phyloP scores from a whole-genome alignment of 2,888 invertebrate species.

The Leucoma salicis region DNA sequence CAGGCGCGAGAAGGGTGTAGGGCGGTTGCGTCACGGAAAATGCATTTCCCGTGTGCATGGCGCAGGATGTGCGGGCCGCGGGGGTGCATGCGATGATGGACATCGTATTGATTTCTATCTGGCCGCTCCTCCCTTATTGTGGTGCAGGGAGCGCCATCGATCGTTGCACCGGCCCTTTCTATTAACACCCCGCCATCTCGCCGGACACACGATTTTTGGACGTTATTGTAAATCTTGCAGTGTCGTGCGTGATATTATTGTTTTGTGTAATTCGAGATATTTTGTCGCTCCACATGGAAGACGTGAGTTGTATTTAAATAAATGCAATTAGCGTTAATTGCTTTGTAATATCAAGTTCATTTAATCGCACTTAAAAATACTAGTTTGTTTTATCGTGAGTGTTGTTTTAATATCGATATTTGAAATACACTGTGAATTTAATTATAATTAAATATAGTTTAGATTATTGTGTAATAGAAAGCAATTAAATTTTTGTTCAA shows the following conservation, averaged over 20 bases:
- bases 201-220: constrained; percentile 48
- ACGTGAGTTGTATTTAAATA: constrained; percentile 35
- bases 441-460: background rate
- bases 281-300: constrained; percentile 59
- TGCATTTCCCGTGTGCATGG: constrained; percentile 78
- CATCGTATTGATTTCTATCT: constrained; percentile 83
- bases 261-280: constrained; percentile 49
- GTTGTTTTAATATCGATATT: background rate
- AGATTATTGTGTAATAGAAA: background rate
- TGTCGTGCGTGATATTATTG: constrained; percentile 34
- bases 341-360: constrained; percentile 33
- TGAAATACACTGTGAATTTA: background rate
- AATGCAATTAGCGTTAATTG: constrained; percentile 40
- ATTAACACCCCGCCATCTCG: constrained; percentile 56
- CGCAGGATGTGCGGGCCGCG: constrained; percentile 81
- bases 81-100: constrained; percentile 84
- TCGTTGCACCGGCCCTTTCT: constrained; percentile 71
- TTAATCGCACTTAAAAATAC: constrained; percentile 5
- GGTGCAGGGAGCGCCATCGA: constrained; percentile 77
- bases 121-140: constrained; percentile 80
- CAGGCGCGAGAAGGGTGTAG: constrained; percentile 53
- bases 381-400: background rate
- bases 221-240: constrained; percentile 40
- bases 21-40: constrained; percentile 61
- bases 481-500: background rate